These are phyloP conservation scores for Dipodomys merriami DNA, from an alignment of 2,113 vertebrate species.

Conservation along the genomic window DNA sequence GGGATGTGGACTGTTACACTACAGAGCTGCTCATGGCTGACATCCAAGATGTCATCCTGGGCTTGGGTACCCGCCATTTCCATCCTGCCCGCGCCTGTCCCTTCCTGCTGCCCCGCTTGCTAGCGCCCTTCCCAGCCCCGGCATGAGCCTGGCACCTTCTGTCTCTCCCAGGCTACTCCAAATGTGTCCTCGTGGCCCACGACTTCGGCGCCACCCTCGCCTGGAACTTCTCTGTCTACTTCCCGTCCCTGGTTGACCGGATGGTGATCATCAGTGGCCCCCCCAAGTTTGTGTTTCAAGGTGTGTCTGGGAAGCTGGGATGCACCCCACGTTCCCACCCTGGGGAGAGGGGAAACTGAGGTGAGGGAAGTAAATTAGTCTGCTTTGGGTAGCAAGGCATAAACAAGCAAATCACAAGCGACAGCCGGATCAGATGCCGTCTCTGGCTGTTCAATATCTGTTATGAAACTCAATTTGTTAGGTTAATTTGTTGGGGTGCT, in stretches of 20 bases:
- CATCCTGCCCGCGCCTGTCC: neutral
- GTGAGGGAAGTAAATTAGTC: neutral
- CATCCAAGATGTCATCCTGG: conserved; percentile 82
- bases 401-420: neutral
- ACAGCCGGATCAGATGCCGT: neutral
- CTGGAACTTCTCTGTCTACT: conserved; percentile 84
- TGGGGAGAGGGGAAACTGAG: neutral
- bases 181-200: conserved; percentile 85
- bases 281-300: conserved; percentile 82
- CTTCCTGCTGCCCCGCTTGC: neutral
- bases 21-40: conserved; percentile 81
- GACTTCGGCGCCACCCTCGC: conserved; percentile 85
- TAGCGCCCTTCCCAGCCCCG: no score
- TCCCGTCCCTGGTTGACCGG: conserved; percentile 82
- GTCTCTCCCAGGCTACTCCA: conserved; percentile 78
- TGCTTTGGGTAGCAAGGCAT: conserved; percentile 3
- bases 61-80: conserved; percentile 74
- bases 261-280: conserved; percentile 83
- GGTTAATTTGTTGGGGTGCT: no score
- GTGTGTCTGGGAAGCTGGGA: conserved; percentile 55
- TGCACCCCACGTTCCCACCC: neutral
- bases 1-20: conserved; percentile 77
- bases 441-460: neutral
- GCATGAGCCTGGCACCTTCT: neutral
- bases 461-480: neutral